A percentile compares a stretch with the other conserved stretches of the same genome.
Conservation (phyloP, 2,113 vertebrate species). For the Sebastes fasciatus region DNA sequence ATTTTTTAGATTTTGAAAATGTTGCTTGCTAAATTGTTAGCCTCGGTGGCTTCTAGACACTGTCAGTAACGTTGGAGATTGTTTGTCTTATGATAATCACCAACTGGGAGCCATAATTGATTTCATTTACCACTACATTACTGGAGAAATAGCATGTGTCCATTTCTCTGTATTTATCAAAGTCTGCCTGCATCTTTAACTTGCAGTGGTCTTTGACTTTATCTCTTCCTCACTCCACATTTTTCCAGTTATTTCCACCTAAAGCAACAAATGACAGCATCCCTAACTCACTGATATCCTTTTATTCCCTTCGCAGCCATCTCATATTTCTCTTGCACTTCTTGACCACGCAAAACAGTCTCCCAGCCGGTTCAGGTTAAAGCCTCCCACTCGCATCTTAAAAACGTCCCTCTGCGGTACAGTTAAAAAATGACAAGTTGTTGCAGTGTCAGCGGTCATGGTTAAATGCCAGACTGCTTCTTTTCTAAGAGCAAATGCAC, state of each 20-base stretch:
- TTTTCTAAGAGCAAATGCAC: constrained; percentile 13
- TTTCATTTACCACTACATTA: neutral
- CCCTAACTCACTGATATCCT: constrained; percentile 49
- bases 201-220: neutral
- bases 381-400: constrained; percentile 56
- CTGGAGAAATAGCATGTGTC: neutral
- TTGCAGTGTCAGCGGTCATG: constrained; percentile 42
- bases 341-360: constrained; percentile 51
- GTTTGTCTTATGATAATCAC: neutral
- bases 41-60: too few relatives aligned
- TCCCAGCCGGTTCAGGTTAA: constrained; percentile 51
- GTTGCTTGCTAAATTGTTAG: too few relatives aligned
- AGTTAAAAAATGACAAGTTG: constrained; percentile 57
- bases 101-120: neutral
- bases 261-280: constrained; percentile 41
- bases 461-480: constrained; percentile 53
- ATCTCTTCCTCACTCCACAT: neutral
- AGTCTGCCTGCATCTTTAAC: constrained; percentile 6
- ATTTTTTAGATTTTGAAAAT: too few relatives aligned
- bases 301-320: constrained; percentile 38
- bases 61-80: neutral
- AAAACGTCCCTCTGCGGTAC: constrained; percentile 36
- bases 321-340: constrained; percentile 48
- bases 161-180: neutral
- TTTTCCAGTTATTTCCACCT: constrained; percentile 12